These are phyloP conservation scores for Loriculus beryllinus DNA, from an alignment of 2,797 vertebrate genomes.

Conservation along the genomic window DNA sequence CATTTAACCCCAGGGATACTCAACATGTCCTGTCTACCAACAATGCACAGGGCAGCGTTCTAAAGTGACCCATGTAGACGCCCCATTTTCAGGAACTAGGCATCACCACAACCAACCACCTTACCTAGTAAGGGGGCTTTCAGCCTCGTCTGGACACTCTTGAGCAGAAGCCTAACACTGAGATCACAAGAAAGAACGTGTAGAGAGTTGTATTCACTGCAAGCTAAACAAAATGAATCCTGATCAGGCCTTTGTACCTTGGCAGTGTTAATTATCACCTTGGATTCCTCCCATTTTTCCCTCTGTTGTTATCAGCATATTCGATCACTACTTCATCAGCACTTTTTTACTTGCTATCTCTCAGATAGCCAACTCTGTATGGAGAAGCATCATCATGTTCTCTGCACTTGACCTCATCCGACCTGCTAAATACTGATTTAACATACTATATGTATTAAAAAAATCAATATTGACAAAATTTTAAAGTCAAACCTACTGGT, in stretches of 20 bases:
- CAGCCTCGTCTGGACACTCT: not conserved
- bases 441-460: not conserved
- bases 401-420: not conserved
- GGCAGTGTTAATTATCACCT: not conserved
- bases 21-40: accelerated
- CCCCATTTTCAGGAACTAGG: accelerated
- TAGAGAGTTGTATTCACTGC: not conserved
- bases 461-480: slow-evolving; percentile 31
- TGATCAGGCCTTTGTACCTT: accelerated
- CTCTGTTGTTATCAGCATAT: accelerated
- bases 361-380: not conserved
- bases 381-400: not conserved
- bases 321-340: not conserved
- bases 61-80: accelerated
- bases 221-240: not conserved
- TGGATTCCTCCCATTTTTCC: not conserved
- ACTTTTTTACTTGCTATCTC: not conserved
- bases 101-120: not conserved
- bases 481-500: not conserved
- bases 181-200: not conserved
- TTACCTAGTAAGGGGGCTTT: accelerated
- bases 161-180: not conserved
- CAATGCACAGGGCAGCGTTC: not conserved
- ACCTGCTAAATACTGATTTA: slow-evolving; percentile 3
- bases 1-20: not conserved